These are phyloP conservation scores for Morelia viridis DNA, from an alignment of 2,797 vertebrate genomes.

Conservation along the genomic window DNA sequence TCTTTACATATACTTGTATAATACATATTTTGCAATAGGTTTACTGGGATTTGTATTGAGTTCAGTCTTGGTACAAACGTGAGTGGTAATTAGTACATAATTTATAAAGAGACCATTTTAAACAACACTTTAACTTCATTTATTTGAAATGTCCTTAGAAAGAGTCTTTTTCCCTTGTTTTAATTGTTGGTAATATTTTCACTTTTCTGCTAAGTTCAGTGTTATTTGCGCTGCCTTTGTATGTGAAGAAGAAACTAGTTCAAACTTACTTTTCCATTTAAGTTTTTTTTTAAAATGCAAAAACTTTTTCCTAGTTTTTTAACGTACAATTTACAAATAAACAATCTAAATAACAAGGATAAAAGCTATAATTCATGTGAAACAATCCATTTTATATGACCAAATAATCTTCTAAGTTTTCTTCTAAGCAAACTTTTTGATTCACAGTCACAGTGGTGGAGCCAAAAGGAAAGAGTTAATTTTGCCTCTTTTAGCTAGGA, in stretches of 20 bases:
- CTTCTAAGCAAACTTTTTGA: background rate
- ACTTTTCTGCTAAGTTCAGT: background rate
- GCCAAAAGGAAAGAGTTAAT: background rate
- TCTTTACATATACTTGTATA: background rate
- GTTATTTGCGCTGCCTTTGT: background rate
- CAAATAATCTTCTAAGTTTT: background rate
- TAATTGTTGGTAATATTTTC: background rate
- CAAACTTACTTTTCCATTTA: background rate
- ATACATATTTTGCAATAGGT: background rate
- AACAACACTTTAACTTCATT: background rate
- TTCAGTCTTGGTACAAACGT: background rate
- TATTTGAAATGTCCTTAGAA: background rate
- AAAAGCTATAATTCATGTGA: background rate
- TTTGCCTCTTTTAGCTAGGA: background rate
- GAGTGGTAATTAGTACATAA: background rate
- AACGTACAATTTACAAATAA: background rate
- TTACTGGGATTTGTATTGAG: background rate
- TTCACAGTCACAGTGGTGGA: background rate
- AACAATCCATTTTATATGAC: background rate
- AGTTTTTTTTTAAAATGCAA: background rate
- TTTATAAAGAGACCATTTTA: background rate
- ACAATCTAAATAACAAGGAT: background rate
- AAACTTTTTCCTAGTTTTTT: background rate
- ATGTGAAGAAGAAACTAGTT: background rate
- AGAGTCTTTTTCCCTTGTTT: too few relatives aligned